Percentiles rank a stretch among this genome's conserved stretches.
Evolutionary conservation across 2,797 vertebrate genomes (phyloP).

Genomic region (Anableps anableps): DNA sequence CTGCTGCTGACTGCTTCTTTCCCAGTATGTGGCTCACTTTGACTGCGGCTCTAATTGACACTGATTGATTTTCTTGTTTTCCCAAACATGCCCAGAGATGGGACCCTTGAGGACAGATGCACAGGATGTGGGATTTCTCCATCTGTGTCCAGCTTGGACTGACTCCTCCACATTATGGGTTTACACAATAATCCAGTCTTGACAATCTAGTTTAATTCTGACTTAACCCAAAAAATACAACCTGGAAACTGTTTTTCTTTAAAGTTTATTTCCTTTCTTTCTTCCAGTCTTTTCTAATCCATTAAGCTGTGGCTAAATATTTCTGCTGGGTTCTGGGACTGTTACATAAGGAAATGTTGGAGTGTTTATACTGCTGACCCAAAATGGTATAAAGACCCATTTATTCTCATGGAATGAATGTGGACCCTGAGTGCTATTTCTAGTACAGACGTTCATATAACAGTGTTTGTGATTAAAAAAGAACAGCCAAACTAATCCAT

Average conservation of each 20-base stretch:
- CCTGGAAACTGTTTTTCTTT: conserved; percentile 31
- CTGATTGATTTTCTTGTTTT: conserved; percentile 83
- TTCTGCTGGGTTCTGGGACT: conserved; percentile 35
- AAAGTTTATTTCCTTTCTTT: conserved; percentile 25
- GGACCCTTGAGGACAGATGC: conserved; percentile 48
- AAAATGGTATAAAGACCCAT: conserved; percentile 49
- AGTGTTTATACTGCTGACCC: conserved; percentile 68
- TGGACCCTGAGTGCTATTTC: conserved; percentile 23
- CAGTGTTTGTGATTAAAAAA: conserved; percentile 6
- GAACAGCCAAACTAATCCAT: neutral
- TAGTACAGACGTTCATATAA: conserved; percentile 4
- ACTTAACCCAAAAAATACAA: conserved; percentile 38
- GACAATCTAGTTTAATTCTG: conserved; percentile 11
- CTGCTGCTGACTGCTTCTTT: conserved; percentile 77
- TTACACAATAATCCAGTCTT: neutral
- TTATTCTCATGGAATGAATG: conserved; percentile 28
- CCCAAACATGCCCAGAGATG: conserved; percentile 66
- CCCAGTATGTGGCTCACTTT: conserved; percentile 81
- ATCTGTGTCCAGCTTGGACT: conserved; percentile 30
- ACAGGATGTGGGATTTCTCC: conserved; percentile 49
- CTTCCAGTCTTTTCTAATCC: conserved; percentile 38
- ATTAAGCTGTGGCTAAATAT: conserved; percentile 53
- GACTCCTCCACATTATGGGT: conserved; percentile 2
- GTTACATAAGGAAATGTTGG: conserved; percentile 68
- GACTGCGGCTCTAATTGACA: conserved; percentile 82